phyloP scores from a whole-genome alignment of 2,113 vertebrate species.

The Rostratula benghalensis region DNA sequence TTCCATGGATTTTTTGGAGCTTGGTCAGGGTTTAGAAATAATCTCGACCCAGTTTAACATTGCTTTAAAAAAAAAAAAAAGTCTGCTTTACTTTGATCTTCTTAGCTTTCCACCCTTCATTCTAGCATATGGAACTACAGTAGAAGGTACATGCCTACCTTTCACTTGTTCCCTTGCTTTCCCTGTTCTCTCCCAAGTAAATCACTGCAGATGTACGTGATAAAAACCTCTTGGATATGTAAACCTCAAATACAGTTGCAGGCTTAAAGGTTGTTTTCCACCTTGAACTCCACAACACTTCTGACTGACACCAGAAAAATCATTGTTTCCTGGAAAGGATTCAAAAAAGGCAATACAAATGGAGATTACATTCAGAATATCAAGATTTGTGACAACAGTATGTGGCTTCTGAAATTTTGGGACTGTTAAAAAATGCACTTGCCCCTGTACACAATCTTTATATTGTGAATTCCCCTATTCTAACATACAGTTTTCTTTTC shows the following conservation, averaged over 20 bases:
- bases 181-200: neutral
- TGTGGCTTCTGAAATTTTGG: neutral
- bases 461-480: neutral
- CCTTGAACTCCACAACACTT: neutral
- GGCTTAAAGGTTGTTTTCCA: neutral
- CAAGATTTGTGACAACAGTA: neutral
- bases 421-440: neutral
- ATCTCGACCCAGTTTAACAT: neutral
- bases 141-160: neutral
- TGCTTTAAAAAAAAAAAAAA: neutral
- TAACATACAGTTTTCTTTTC: neutral
- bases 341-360: neutral
- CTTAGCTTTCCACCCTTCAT: neutral
- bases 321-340: neutral
- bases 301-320: neutral
- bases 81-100: neutral
- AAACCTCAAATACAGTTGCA: neutral
- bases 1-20: neutral
- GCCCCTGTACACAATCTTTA: neutral
- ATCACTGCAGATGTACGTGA: neutral
- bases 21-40: neutral
- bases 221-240: neutral
- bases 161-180: neutral
- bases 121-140: neutral
- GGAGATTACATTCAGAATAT: neutral